Evolutionary conservation across 1,140 invertebrate genomes (phyloP).

Genomic region (Wasmannia auropunctata): DNA sequence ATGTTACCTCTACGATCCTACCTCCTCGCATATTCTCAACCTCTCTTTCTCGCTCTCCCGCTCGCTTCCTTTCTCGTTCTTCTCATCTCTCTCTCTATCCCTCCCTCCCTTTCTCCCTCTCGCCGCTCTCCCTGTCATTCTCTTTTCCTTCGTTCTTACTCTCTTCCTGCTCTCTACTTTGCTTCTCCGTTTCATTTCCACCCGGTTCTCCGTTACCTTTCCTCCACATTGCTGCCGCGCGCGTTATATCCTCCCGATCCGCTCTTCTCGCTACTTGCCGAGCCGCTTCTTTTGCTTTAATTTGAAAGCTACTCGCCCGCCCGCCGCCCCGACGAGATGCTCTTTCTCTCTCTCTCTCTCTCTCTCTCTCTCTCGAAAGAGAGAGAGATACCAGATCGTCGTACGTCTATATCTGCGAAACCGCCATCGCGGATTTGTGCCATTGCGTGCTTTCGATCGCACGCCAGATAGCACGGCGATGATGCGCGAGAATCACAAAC

Average conservation of each 20-base stretch:
- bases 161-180: constrained; percentile 44
- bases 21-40: constrained; percentile 68
- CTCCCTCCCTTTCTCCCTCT: constrained; percentile 42
- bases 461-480: constrained; percentile 35
- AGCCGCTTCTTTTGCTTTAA: constrained; percentile 59
- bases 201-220: constrained; percentile 67
- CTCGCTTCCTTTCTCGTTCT: constrained; percentile 62
- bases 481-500: constrained; percentile 16
- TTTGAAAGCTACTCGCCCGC: constrained; percentile 65
- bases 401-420: constrained; percentile 63
- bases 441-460: constrained; percentile 4
- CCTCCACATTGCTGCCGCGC: constrained; percentile 74
- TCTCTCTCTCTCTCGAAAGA: too few species aligned
- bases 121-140: constrained; percentile 50
- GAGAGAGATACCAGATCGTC: constrained; percentile 10
- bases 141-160: constrained; percentile 52
- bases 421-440: constrained; percentile 32
- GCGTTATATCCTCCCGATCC: constrained; percentile 59
- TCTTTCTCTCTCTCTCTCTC: too few species aligned
- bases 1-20: constrained; percentile 82
- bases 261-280: constrained; percentile 36
- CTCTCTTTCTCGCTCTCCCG: constrained; percentile 41
- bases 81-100: constrained; percentile 60
- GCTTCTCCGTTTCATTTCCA: constrained; percentile 58
- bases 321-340: constrained; percentile 24